phyloP scores from a whole-genome alignment of 2,113 vertebrate species.

The Marmota monax region DNA sequence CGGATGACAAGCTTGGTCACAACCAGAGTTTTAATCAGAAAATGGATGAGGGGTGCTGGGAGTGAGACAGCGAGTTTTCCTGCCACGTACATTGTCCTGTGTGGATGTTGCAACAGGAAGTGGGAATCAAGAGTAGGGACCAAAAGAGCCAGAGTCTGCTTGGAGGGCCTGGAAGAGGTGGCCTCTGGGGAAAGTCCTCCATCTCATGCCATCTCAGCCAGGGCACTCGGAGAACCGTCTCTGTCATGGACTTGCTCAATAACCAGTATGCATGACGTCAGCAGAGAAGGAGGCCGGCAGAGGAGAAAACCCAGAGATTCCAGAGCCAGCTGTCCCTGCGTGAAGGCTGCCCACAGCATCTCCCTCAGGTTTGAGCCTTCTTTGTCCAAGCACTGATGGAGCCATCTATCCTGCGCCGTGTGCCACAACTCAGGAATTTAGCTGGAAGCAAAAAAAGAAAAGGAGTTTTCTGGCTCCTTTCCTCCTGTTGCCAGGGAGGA shows the following conservation, averaged over 20 bases:
- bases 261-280: too few species aligned
- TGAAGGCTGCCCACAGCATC: not conserved
- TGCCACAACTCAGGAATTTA: not conserved
- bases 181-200: too few species aligned
- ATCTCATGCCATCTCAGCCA: not conserved
- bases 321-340: not conserved
- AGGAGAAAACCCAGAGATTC: not conserved
- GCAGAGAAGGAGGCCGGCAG: not conserved
- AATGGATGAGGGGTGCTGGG: not conserved
- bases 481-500: not conserved
- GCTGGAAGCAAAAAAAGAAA: not conserved
- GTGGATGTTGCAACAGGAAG: not conserved
- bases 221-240: not conserved
- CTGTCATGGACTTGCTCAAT: not conserved
- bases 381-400: not conserved
- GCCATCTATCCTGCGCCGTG: rapidly evolving
- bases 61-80: not conserved
- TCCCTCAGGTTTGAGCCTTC: not conserved
- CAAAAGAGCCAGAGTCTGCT: not conserved
- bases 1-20: not conserved
- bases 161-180: not conserved
- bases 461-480: too few species aligned
- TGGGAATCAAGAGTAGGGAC: too few species aligned
- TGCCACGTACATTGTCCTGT: not conserved
- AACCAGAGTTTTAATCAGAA: not conserved